A percentile compares a stretch with the other conserved stretches of the same genome.
These are phyloP conservation scores for Hyles vespertilio DNA, from an alignment of 1,140 invertebrate genomes.

Conservation along the genomic window DNA sequence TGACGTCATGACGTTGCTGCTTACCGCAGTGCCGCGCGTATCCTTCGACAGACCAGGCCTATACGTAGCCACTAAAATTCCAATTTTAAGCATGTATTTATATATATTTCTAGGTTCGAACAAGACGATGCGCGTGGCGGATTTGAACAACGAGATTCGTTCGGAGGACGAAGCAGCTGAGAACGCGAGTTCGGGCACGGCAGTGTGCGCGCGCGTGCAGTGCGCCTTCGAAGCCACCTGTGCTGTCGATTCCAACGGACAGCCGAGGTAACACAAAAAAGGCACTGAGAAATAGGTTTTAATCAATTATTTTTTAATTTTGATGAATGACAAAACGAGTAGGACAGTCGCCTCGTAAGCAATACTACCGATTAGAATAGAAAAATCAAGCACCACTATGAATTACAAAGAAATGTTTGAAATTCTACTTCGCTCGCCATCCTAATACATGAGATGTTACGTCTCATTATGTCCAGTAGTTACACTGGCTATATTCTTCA, in stretches of 20 bases:
- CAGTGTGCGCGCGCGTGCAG: conserved; percentile 85
- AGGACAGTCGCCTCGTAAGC: too few species aligned
- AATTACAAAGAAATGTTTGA: too few species aligned
- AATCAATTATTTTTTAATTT: too few species aligned
- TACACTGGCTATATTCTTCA: too few species aligned
- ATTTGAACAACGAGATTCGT: conserved; percentile 51
- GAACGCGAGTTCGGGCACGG: conserved; percentile 46
- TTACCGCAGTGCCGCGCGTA: too few species aligned
- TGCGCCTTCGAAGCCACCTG: conserved; percentile 91
- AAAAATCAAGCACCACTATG: too few species aligned
- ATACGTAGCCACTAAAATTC: background rate
- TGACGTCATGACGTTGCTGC: too few species aligned
- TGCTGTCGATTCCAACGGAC: conserved; percentile 82
- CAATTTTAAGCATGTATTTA: background rate
- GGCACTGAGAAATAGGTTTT: background rate
- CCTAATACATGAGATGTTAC: too few species aligned
- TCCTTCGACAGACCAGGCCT: too few species aligned
- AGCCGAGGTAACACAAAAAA: conserved; percentile 34
- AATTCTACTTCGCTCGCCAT: too few species aligned
- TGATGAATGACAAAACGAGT: background rate
- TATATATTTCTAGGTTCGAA: conserved; percentile 17
- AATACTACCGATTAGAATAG: too few species aligned
- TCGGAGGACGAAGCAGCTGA: conserved; percentile 38
- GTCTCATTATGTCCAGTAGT: too few species aligned
- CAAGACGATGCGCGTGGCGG: conserved; percentile 38